Percentiles rank a stretch among this genome's conserved stretches.
These are phyloP conservation scores for Caradrina clavipalpis DNA, from an alignment of 2,888 invertebrate genomes.

Conservation along the genomic window DNA sequence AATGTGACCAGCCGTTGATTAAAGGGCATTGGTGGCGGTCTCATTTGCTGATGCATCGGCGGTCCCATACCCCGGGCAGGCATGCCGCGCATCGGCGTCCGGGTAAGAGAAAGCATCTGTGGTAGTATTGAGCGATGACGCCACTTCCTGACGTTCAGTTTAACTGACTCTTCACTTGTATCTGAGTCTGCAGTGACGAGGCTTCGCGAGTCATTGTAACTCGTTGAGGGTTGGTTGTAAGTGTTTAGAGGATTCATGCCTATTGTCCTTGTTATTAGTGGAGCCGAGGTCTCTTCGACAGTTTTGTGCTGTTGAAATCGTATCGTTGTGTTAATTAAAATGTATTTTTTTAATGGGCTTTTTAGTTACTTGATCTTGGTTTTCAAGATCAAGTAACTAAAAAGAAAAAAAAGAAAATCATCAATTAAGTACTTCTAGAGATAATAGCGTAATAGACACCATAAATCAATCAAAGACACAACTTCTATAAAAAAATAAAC, in stretches of 20 bases:
- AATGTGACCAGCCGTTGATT: constrained; percentile 58
- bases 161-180: constrained; percentile 21
- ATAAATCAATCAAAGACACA: too few relatives aligned
- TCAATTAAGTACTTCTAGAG: too few relatives aligned
- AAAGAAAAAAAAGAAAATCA: too few relatives aligned
- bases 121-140: constrained; percentile 45
- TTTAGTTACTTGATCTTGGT: too few relatives aligned
- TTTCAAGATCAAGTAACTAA: too few relatives aligned
- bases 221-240: constrained; percentile 10
- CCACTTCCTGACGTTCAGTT: constrained; percentile 31
- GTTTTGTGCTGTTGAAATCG: constrained; percentile 56
- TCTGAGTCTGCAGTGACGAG: constrained; percentile 9
- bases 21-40: constrained; percentile 18
- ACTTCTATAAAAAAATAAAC: too few relatives aligned
- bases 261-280: constrained; percentile 66
- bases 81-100: constrained; percentile 1
- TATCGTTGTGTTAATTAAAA: constrained; percentile 8
- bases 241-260: constrained; percentile 54
- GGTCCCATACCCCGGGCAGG: constrained; percentile 22
- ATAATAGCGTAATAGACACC: too few relatives aligned
- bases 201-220: background rate
- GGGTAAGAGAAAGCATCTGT: constrained; percentile 1
- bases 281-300: constrained; percentile 50
- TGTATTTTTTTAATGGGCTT: background rate
- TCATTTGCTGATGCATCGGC: constrained; percentile 30